phyloP scores from a whole-genome alignment of 35 echinoderm and acorn worm species.

The Amphiura filiformis region DNA sequence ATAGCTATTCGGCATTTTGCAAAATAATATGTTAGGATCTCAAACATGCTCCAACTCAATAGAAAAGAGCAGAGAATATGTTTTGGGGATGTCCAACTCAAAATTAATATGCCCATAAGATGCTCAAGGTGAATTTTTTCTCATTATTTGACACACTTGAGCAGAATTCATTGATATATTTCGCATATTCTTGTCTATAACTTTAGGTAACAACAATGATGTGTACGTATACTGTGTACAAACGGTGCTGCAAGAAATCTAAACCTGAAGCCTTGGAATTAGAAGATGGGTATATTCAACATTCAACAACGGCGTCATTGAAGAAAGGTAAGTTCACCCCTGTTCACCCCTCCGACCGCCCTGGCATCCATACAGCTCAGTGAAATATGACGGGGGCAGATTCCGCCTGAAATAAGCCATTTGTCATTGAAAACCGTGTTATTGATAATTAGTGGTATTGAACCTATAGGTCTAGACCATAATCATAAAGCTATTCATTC shows the following conservation, averaged over 20 bases:
- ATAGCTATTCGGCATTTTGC: too few relatives aligned
- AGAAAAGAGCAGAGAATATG: too few relatives aligned
- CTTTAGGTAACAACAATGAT: neutral
- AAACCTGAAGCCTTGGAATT: neutral
- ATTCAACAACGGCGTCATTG: neutral
- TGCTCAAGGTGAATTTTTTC: too few relatives aligned
- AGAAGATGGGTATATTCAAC: neutral
- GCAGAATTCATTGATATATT: neutral
- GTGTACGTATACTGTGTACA: neutral
- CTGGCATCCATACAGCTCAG: neutral
- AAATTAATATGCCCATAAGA: too few relatives aligned
- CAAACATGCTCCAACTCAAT: neutral
- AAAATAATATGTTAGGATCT: too few relatives aligned
- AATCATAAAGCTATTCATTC: too few relatives aligned
- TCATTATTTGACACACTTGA: neutral
- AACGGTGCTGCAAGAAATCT: neutral
- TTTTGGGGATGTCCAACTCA: too few relatives aligned
- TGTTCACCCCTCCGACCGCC: neutral
- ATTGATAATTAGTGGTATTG: neutral
- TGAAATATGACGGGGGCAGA: neutral
- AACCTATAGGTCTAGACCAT: too few relatives aligned
- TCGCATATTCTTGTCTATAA: neutral
- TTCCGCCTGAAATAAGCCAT: neutral
- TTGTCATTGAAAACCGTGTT: neutral
- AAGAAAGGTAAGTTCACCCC: neutral